Base-by-base conservation (phyloP, 2,888 invertebrate genomes). In the Drosophila phalerata region DNA sequence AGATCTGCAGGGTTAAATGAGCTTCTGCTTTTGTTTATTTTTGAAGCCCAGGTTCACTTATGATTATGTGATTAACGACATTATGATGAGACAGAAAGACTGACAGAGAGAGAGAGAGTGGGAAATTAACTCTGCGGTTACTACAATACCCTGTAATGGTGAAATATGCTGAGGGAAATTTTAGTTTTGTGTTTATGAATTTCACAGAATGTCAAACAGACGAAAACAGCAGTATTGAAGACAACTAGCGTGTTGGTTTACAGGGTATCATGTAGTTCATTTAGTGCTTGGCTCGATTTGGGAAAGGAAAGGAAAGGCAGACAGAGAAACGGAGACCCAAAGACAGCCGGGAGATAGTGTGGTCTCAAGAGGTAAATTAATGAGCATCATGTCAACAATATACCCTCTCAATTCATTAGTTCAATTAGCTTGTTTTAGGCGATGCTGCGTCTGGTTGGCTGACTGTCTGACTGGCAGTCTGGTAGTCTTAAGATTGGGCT, bases 391-490 rank as follows among this genome's bases (percentile, higher is more conserved):
- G 77, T 85, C 82, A 85, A 78, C 83, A 65, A 68, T 53, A 66
- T 76, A 48, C 56, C 66, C 49, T 61, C 57, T 68, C 70, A 70
- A 84, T 81, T 79, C 81, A 83, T 83, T 86, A 79, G 77, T 79
- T 81, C 83, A 86, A 84, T 83, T 83, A 81, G 72, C 79, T 76
- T 57, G 68, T 56, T 48, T 40, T 64, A 53, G 69, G 48, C 45
- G 37, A 43, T 53, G 53, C 56, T 56, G 6, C 42, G 70, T 48
- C 67, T 53, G 56, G 10, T 5, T 15, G 52, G 28, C 48, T 48
- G 34, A 9, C 64, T 15, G 52, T 17, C 48, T 48, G 34, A 9
- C 64, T 65, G 60, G 57, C 60, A 67, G 48, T 37, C 42, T 34
- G 32, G 32, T 13, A 32, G n/a, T n/a, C n/a, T n/a, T n/a, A n/a